Percentiles rank a stretch among this genome's conserved stretches.
Conservation (phyloP, 2,888 invertebrate genomes). For the Boloria selene region DNA sequence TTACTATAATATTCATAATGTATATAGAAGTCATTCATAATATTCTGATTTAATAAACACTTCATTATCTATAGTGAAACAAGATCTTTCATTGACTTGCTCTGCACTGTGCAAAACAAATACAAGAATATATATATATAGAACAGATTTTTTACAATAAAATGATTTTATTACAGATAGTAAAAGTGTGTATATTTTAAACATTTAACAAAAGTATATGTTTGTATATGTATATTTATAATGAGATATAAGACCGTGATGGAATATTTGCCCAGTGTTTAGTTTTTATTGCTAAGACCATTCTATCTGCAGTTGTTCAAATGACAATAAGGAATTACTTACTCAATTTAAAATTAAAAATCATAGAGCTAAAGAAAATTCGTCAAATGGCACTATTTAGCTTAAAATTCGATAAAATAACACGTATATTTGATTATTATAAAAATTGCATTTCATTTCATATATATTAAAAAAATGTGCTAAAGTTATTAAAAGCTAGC, state of each 20-base stretch:
- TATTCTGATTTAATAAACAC: constrained; percentile 24
- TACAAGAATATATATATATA: constrained; percentile 46
- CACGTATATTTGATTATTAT: neutral
- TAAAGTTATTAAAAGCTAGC: constrained; percentile 16
- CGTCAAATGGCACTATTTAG: constrained; percentile 16
- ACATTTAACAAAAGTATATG: constrained; percentile 49
- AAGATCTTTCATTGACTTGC: constrained; percentile 42
- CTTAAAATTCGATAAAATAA: constrained; percentile 10
- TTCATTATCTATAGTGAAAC: constrained; percentile 43
- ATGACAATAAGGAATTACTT: constrained; percentile 29
- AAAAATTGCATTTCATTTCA: constrained; percentile 1
- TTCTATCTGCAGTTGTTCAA: constrained; percentile 45
- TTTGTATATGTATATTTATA: constrained; percentile 43
- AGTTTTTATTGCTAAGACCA: constrained; percentile 43
- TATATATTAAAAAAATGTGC: constrained; percentile 11
- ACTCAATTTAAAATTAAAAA: constrained; percentile 44
- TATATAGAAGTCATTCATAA: constrained; percentile 28
- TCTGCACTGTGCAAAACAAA: constrained; percentile 42
- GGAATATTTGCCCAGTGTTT: constrained; percentile 44
- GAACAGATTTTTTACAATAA: constrained; percentile 44
- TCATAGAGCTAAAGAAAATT: constrained; percentile 26
- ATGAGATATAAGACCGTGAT: constrained; percentile 45
- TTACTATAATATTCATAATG: constrained; percentile 44
- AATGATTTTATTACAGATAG: constrained; percentile 46
- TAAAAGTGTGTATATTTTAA: constrained; percentile 49